Evolutionary conservation across 2,888 invertebrate genomes (phyloP).

Genomic region (Beris morrisii): DNA sequence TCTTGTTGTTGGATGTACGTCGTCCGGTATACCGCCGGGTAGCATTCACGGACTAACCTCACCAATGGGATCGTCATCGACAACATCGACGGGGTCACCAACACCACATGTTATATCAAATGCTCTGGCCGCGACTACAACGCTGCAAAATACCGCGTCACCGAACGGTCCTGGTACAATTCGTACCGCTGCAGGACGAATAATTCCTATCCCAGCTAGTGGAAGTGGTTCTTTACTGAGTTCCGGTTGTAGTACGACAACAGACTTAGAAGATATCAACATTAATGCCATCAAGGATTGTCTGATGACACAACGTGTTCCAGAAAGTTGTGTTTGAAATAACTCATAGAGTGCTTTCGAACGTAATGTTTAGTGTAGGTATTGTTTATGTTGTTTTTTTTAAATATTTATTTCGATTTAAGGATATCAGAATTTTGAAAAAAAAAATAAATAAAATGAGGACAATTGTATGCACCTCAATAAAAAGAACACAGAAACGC

Average conservation of each 20-base stretch:
- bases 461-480: too few relatives aligned
- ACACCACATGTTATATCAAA: conserved; percentile 43
- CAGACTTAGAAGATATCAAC: conserved; percentile 63
- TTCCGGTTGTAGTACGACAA: conserved; percentile 44
- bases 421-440: not conserved
- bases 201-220: conserved; percentile 7
- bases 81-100: conserved; percentile 47
- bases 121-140: conserved; percentile 42
- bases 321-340: conserved; percentile 82
- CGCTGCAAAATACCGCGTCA: conserved; percentile 8
- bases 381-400: not conserved
- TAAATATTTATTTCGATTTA: not conserved
- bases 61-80: conserved; percentile 45
- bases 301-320: conserved; percentile 82
- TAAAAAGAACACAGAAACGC: too few relatives aligned
- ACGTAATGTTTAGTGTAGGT: conserved; percentile 9
- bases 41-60: conserved; percentile 23
- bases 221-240: not conserved
- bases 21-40: conserved; percentile 31
- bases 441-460: not conserved
- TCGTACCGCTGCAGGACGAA: conserved; percentile 25
- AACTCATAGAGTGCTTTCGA: conserved; percentile 21
- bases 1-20: conserved; percentile 31
- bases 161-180: conserved; percentile 21
- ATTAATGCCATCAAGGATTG: conserved; percentile 86